Evolutionary conservation across 2,797 vertebrate genomes (phyloP), one percentile per base, ranked within the genome.

Genomic region (Diplodus puntazzo): DNA sequence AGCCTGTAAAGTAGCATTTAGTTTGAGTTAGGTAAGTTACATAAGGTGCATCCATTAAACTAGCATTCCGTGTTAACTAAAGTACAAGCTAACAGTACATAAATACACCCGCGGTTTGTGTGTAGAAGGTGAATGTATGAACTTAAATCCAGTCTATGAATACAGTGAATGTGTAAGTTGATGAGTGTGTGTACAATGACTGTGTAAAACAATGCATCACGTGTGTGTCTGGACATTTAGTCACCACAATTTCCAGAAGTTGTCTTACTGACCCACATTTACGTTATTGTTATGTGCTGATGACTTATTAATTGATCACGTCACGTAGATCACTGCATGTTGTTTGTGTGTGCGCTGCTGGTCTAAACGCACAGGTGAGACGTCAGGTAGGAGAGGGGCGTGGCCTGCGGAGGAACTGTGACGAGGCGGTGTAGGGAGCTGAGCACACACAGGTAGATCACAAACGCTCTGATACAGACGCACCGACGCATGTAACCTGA

Each of bases 391-490:
- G 76, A 76, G 14, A 83, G 87, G 27, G 92, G 91, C n/a, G 92
- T 92, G 90, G 90, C 23, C 72, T 68, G 30, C 0, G 0, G 20
- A 55, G 59, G 23, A 45, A 23, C 49, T 4, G 52, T 11, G 39
- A 64, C 69, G 81, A 74, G 90, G 86, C 21, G 90, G 87, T 69
- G 84, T 7, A 4, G 58, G 8, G 10, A 45, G 50, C 34, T 0
- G 75, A 27, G 68, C 66, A 62, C 69, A 55, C 70, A n/a, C 88
- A 90, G 87, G 90, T 88, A 72, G 57, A 46, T 53, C 48, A 4
- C 45, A 25, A 11, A 30, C 11, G 7, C 2, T 16, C 58, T 45
- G 8, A 11, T 2, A 8, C 20, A 21, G 61, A 25, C 18, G 72
- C 39, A 27, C 3, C 2, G 7, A 21, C 2, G 64, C 34, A 34